These are phyloP conservation scores for Adoxophyes honmai DNA, from an alignment of 1,140 invertebrate species.

Conservation along the genomic window DNA sequence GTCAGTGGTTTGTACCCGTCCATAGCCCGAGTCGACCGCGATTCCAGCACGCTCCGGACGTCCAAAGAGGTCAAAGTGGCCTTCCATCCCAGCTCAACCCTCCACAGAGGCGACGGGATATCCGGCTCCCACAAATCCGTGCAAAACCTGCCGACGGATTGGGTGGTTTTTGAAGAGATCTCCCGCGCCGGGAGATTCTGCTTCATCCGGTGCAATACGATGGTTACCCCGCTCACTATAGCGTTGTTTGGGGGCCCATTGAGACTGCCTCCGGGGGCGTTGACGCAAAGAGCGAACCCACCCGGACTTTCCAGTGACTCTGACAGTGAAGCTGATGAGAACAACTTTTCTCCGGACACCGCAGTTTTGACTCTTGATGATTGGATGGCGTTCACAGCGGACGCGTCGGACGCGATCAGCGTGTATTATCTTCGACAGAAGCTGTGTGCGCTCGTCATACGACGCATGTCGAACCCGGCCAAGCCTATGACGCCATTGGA, in stretches of 20 bases:
- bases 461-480: constrained; percentile 84
- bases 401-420: constrained; percentile 82
- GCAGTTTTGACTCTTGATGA: constrained; percentile 81
- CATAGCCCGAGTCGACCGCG: constrained; percentile 81
- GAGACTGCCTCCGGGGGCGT: constrained; percentile 75
- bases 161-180: constrained; percentile 92
- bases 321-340: constrained; percentile 78
- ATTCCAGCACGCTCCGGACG: constrained; percentile 63
- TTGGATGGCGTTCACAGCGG: constrained; percentile 87
- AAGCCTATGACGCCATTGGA: constrained; percentile 82
- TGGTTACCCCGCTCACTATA: constrained; percentile 88
- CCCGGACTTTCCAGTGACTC: constrained; percentile 76
- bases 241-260: constrained; percentile 87
- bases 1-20: constrained; percentile 93
- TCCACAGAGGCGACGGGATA: constrained; percentile 72
- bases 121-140: constrained; percentile 70
- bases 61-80: constrained; percentile 85
- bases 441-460: constrained; percentile 86
- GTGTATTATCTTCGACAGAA: constrained; percentile 87
- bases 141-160: constrained; percentile 86
- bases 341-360: constrained; percentile 47
- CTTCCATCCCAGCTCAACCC: constrained; percentile 86
- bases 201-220: constrained; percentile 85
- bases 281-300: constrained; percentile 63
- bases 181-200: constrained; percentile 81